These are phyloP conservation scores for Uropetala carovei DNA, from an alignment of 2,888 invertebrate species.

Conservation along the genomic window DNA sequence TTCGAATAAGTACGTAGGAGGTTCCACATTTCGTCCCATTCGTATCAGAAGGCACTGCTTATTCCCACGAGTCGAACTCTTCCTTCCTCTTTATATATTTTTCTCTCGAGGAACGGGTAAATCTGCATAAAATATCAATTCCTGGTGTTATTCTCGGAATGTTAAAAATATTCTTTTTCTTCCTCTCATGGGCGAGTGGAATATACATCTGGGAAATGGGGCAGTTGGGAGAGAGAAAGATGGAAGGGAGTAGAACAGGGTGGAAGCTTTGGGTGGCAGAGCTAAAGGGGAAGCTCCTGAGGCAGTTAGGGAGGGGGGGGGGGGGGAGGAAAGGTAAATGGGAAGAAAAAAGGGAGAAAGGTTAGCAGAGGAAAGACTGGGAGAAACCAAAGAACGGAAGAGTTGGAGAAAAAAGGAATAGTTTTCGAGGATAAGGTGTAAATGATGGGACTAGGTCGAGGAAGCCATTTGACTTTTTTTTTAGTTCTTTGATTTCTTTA, in stretches of 20 bases:
- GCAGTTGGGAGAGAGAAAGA: neutral
- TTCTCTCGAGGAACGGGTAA: neutral
- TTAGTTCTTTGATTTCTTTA: no score
- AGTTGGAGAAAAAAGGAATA: no score
- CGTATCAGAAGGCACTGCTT: neutral
- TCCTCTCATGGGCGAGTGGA: neutral
- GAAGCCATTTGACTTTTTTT: no score
- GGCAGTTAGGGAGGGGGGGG: no score
- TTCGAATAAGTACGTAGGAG: no score
- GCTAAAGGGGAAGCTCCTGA: no score
- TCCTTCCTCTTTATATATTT: neutral
- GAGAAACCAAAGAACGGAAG: no score
- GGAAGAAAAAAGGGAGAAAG: no score
- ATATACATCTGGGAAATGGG: neutral
- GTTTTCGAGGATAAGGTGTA: no score
- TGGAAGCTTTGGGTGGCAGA: neutral
- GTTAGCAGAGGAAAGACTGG: no score
- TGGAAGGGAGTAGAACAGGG: neutral
- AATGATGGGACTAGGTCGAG: no score
- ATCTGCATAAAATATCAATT: conserved; percentile 42
- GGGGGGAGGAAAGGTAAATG: no score
- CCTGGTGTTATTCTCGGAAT: conserved; percentile 28
- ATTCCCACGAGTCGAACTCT: neutral
- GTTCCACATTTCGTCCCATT: neutral
- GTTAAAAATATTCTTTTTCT: neutral